These are phyloP conservation scores for Gadus macrocephalus DNA, from an alignment of 2,113 vertebrate species.

Conservation along the genomic window DNA sequence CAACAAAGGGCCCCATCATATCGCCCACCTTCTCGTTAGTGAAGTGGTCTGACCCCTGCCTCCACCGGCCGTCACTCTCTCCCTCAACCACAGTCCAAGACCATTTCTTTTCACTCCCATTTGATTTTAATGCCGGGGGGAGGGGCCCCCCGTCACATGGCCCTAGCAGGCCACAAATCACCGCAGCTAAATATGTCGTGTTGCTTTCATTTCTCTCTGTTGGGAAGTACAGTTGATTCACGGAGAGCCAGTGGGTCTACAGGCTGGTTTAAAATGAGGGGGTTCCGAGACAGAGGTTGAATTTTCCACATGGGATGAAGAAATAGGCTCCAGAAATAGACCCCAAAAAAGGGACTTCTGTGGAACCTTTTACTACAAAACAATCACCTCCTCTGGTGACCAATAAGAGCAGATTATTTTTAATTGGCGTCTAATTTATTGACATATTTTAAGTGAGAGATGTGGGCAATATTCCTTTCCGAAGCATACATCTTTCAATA, in stretches of 20 bases:
- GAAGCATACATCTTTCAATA: too few relatives aligned
- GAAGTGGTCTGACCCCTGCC: not conserved
- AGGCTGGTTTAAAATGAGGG: constrained; percentile 7
- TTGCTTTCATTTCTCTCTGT: constrained; percentile 13
- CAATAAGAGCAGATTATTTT: too few relatives aligned
- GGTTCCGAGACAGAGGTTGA: not conserved
- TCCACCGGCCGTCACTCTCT: not conserved
- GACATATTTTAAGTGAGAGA: too few relatives aligned
- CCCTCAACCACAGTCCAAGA: not conserved
- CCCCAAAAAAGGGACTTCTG: too few relatives aligned
- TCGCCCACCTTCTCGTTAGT: not conserved
- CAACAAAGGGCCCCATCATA: not conserved
- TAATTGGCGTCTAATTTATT: too few relatives aligned
- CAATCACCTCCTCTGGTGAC: too few relatives aligned
- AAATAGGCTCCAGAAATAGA: not conserved
- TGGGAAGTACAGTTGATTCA: not conserved
- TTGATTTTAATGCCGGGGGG: not conserved
- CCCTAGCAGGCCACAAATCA: constrained; percentile 36
- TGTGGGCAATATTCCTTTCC: too few relatives aligned
- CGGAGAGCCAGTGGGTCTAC: not conserved
- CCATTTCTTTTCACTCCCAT: not conserved
- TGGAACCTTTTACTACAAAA: too few relatives aligned
- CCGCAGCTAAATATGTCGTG: constrained; percentile 26
- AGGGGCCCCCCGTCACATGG: too few relatives aligned
- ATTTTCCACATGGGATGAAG: not conserved